Percentiles rank a stretch among this genome's conserved stretches.
Evolutionary conservation across 30 jellyfish, hydroid and myxozoan genomes (phyloP).

Genomic region (Mastigias papua): DNA sequence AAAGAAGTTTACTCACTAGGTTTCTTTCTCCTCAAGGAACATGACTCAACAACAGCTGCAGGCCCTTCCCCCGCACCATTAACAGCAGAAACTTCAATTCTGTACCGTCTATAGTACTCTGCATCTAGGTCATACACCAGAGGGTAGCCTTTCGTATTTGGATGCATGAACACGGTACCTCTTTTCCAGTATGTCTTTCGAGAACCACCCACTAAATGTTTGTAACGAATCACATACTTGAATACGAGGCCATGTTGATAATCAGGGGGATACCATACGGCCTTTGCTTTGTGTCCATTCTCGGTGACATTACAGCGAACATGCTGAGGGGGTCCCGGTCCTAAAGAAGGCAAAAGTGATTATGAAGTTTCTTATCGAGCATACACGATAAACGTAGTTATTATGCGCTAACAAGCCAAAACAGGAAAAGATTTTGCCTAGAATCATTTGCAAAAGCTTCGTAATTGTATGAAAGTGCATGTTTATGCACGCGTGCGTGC

Average conservation of each 20-base stretch:
- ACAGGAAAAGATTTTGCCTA: too few relatives aligned
- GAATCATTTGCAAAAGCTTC: too few relatives aligned
- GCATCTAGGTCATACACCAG: slow-evolving; percentile 16
- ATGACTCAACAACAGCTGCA: slow-evolving; percentile 28
- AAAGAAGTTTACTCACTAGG: not conserved
- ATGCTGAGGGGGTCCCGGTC: slow-evolving; percentile 54
- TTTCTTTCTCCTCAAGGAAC: slow-evolving; percentile 42
- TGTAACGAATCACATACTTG: slow-evolving; percentile 47
- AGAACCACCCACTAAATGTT: slow-evolving; percentile 21
- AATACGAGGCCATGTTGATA: slow-evolving; percentile 52
- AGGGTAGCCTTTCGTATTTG: slow-evolving; percentile 51
- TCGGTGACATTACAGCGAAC: slow-evolving; percentile 54
- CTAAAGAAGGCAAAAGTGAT: slow-evolving; percentile 8
- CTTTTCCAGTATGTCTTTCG: slow-evolving; percentile 37
- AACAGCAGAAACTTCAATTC: slow-evolving; percentile 57
- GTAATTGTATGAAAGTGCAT: too few relatives aligned
- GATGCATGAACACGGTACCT: slow-evolving; percentile 9
- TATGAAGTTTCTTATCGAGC: too few relatives aligned
- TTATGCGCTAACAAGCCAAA: too few relatives aligned
- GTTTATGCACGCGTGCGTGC: too few relatives aligned
- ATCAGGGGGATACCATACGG: slow-evolving; percentile 72
- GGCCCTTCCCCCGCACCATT: slow-evolving; percentile 68
- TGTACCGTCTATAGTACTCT: slow-evolving; percentile 50
- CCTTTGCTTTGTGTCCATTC: slow-evolving; percentile 44
- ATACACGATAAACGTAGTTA: too few relatives aligned